A percentile compares a stretch with the other conserved stretches of the same genome.
These are phyloP conservation scores for Ciconia boyciana DNA, from an alignment of 2,113 vertebrate genomes.

Conservation along the genomic window DNA sequence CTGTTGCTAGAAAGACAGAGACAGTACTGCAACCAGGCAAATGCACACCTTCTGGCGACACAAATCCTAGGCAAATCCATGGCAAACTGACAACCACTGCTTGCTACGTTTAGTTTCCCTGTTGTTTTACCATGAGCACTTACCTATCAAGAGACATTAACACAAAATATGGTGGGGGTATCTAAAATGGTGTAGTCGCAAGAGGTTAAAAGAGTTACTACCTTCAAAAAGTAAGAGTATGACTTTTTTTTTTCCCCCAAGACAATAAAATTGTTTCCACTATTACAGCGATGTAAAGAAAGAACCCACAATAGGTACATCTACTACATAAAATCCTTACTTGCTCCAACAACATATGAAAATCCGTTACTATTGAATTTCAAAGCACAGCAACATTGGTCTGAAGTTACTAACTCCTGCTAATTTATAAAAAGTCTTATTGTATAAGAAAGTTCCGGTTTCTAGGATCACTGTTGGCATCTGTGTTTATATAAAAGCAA, in stretches of 20 bases:
- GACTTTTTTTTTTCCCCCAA: accelerated
- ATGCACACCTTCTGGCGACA: background rate
- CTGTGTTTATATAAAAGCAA: background rate
- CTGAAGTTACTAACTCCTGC: background rate
- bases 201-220: background rate
- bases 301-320: accelerated
- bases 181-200: background rate
- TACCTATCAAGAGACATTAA: background rate
- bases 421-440: background rate
- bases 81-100: background rate
- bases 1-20: background rate
- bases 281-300: background rate
- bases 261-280: background rate
- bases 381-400: background rate
- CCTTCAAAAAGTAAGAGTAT: background rate
- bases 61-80: background rate
- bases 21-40: background rate
- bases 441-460: background rate
- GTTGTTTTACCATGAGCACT: background rate
- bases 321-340: background rate
- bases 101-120: background rate
- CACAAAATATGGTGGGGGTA: background rate
- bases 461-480: background rate
- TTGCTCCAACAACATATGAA: background rate
- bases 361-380: background rate